Evolutionary conservation across 2,113 vertebrate species (phyloP).

Genomic region (Nothobranchius furzeri): DNA sequence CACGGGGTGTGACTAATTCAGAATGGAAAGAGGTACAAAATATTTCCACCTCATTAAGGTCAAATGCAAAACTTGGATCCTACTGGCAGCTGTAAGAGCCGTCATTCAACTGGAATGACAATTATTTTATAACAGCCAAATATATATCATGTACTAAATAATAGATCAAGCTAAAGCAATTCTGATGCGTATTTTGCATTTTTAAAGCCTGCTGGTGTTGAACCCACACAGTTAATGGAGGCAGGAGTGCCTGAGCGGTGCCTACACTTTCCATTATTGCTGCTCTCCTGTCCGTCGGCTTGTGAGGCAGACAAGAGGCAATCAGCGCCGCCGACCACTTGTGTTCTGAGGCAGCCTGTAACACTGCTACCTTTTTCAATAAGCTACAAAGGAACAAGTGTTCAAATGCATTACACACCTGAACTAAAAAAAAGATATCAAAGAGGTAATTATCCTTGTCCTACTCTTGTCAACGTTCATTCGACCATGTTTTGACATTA

Average conservation of each 20-base stretch:
- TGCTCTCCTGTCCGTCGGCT: constrained; percentile 31
- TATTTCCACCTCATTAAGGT: background rate
- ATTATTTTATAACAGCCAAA: background rate
- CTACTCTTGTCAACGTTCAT: background rate
- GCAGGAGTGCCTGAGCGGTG: constrained; percentile 36
- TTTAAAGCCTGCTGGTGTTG: constrained; percentile 32
- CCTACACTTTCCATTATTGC: constrained; percentile 59
- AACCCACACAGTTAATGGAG: constrained; percentile 28
- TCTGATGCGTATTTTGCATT: constrained; percentile 3
- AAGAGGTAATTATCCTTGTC: background rate
- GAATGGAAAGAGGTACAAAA: background rate
- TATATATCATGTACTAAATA: constrained; percentile 5
- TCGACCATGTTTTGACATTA: background rate
- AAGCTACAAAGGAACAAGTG: constrained; percentile 4
- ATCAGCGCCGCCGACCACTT: constrained; percentile 59
- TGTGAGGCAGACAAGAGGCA: constrained; percentile 55
- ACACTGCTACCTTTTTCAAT: constrained; percentile 48
- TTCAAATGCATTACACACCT: background rate
- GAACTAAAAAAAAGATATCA: background rate
- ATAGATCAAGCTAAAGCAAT: constrained; percentile 9
- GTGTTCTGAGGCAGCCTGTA: constrained; percentile 54
- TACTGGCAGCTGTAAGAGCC: background rate
- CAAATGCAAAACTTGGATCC: background rate
- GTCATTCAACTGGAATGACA: background rate
- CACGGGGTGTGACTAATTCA: background rate